Conservation (phyloP, 2,888 invertebrate genomes). For the Hypsopygia costalis region DNA sequence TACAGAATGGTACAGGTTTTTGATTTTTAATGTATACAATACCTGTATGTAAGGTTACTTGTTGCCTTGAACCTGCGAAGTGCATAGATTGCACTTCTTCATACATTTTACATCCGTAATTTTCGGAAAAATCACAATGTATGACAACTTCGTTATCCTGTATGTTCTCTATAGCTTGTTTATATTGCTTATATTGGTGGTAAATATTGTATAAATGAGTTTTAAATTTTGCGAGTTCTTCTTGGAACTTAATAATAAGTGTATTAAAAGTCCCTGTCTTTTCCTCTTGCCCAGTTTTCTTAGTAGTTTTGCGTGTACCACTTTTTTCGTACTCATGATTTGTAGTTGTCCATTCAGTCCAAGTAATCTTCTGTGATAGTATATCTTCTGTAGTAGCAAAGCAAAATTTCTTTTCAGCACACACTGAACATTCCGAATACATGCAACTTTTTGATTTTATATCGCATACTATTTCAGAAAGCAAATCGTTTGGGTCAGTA, state of each 20-base stretch:
- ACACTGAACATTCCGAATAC: background rate
- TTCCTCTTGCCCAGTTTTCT: background rate
- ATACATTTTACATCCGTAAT: constrained; percentile 1
- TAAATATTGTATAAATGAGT: background rate
- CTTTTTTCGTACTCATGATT: background rate
- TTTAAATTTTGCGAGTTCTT: background rate
- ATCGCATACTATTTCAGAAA: background rate
- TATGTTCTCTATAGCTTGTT: background rate
- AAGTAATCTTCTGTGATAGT: background rate
- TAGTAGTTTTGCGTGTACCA: background rate
- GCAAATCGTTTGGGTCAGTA: background rate
- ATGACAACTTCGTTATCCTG: background rate
- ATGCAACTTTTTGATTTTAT: background rate
- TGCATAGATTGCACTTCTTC: constrained; percentile 4
- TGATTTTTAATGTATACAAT: background rate
- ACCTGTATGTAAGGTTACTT: constrained; percentile 4
- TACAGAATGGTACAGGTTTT: background rate
- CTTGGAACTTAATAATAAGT: background rate
- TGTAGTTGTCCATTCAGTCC: background rate
- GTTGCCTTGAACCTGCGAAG: constrained; percentile 1
- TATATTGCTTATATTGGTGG: background rate
- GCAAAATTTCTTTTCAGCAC: background rate
- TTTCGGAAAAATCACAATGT: constrained; percentile 1
- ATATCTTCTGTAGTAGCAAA: background rate
- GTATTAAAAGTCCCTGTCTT: background rate